Conservation (phyloP, 2,797 vertebrate species). For the Heteromormyrus szaboi region DNA sequence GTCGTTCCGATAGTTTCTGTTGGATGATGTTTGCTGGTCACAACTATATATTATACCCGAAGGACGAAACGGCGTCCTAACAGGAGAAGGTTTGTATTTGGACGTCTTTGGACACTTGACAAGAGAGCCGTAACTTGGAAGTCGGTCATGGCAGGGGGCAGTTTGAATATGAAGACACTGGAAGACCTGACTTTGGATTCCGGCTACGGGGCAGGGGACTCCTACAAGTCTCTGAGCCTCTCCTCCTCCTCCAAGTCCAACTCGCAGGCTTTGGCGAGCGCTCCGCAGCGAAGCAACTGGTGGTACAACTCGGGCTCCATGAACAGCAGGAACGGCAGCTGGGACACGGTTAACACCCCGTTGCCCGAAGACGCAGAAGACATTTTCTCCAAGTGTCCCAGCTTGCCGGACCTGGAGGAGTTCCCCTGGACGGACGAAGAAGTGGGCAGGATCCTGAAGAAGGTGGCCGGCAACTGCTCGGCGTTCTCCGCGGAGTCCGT, state of each 20-base stretch:
- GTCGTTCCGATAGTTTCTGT: neutral
- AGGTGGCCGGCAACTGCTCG: slow-evolving; percentile 42
- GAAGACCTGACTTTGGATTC: slow-evolving; percentile 86
- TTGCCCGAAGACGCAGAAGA: slow-evolving; percentile 80
- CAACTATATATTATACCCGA: neutral
- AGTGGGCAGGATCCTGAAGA: slow-evolving; percentile 64
- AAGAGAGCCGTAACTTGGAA: neutral
- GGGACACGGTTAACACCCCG: slow-evolving; percentile 83
- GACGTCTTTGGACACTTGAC: neutral
- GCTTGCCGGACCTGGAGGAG: slow-evolving; percentile 83
- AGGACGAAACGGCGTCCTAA: neutral
- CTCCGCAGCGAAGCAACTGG: slow-evolving; percentile 68
- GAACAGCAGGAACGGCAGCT: slow-evolving; percentile 84
- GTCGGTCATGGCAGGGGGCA: slow-evolving; percentile 65
- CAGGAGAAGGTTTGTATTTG: neutral
- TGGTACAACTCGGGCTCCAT: slow-evolving; percentile 78
- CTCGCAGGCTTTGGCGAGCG: slow-evolving; percentile 64
- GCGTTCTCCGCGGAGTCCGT: slow-evolving; percentile 66
- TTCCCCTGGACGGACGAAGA: slow-evolving; percentile 84
- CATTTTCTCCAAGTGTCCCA: slow-evolving; percentile 73
- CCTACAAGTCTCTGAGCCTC: slow-evolving; percentile 78
- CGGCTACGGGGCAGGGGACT: slow-evolving; percentile 80
- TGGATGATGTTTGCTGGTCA: neutral
- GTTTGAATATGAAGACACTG: slow-evolving; percentile 69
- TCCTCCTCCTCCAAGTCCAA: slow-evolving; percentile 73